phyloP scores from a whole-genome alignment of 2,797 vertebrate genomes.

The Eospalax fontanierii region DNA sequence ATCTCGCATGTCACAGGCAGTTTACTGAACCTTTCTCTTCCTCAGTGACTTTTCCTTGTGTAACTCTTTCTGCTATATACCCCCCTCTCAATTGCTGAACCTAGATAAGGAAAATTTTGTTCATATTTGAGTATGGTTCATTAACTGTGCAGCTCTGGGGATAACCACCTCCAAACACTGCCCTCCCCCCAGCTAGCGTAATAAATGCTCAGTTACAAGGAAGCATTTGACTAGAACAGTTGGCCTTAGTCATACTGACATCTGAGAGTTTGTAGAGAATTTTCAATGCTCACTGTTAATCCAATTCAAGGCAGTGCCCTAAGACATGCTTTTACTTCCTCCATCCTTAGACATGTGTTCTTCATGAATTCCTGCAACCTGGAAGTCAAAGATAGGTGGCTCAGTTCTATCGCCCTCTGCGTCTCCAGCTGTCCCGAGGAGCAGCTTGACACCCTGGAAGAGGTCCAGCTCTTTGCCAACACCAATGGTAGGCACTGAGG shows the following conservation, averaged over 20 bases:
- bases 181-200: neutral
- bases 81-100: neutral
- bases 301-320: neutral
- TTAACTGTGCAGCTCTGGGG: neutral
- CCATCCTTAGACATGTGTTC: constrained; percentile 89
- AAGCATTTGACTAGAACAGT: neutral
- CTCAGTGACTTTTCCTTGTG: neutral
- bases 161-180: neutral
- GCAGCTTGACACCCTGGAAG: constrained; percentile 89
- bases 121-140: neutral
- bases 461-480: constrained; percentile 90
- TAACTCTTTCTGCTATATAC: neutral
- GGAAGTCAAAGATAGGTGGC: constrained; percentile 81
- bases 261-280: neutral
- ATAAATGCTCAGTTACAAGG: neutral
- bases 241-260: neutral
- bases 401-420: constrained; percentile 87
- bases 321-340: constrained; percentile 62
- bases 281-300: neutral
- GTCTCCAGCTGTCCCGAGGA: constrained; percentile 91
- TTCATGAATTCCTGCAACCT: constrained; percentile 90
- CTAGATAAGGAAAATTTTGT: neutral
- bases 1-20: neutral
- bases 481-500: constrained; percentile 85
- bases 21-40: neutral